A percentile compares a stretch with the other conserved stretches of the same genome.
Evolutionary conservation across 2,888 invertebrate genomes (phyloP).

Genomic region (Gastrophysa polygoni): DNA sequence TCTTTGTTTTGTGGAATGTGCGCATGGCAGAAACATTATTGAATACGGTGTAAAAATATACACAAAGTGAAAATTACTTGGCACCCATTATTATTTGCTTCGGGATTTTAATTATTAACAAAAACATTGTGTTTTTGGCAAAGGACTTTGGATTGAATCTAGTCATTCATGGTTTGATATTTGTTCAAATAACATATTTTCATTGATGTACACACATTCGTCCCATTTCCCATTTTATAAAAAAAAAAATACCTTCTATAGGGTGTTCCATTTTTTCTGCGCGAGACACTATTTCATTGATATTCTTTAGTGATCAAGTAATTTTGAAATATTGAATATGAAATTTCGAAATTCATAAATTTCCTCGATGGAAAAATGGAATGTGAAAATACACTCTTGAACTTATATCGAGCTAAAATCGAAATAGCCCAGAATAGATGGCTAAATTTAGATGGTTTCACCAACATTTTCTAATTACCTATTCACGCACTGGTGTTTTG

Average conservation of each 20-base stretch:
- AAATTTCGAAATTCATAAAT: no score
- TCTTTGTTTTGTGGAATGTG: background rate
- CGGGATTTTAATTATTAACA: background rate
- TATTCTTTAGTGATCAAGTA: no score
- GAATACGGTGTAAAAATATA: background rate
- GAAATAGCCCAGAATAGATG: slow-evolving; percentile 22
- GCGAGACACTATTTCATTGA: no score
- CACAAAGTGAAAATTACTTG: background rate
- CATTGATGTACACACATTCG: no score
- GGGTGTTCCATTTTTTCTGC: no score
- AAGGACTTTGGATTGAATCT: background rate
- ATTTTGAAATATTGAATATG: no score
- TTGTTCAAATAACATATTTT: no score
- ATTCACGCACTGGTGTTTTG: slow-evolving; percentile 22
- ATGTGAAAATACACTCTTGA: slow-evolving; percentile 11
- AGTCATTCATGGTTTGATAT: no score
- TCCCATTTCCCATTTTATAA: no score
- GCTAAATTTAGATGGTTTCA: slow-evolving; percentile 27
- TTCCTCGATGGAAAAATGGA: no score
- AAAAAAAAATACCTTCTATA: no score
- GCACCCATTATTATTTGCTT: background rate
- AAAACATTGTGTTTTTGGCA: background rate
- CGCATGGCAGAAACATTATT: background rate
- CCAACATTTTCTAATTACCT: slow-evolving; percentile 26
- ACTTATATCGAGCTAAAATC: slow-evolving; percentile 20